Percentiles rank a stretch among this genome's conserved stretches.
Evolutionary conservation across 92 coral and sea anemone genomes (phyloP).

Genomic region (Paragorgia papillata): DNA sequence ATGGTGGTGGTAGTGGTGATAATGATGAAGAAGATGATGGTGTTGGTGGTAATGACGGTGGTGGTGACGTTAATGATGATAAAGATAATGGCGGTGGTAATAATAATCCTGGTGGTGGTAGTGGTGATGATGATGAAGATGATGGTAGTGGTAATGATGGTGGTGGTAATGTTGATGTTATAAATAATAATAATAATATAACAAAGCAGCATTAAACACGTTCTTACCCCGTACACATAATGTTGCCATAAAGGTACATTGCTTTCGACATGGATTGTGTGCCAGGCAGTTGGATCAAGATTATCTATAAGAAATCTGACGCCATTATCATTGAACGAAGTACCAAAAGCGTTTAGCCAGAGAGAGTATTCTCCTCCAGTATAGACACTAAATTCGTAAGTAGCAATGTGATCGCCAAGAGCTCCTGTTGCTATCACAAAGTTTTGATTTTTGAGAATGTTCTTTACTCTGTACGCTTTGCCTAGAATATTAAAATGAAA

Average conservation of each 20-base stretch:
- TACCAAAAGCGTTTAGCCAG: conserved; percentile 71
- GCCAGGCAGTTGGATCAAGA: conserved; percentile 69
- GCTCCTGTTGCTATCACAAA: conserved; percentile 66
- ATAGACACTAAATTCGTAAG: conserved; percentile 61
- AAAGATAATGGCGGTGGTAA: too few species aligned
- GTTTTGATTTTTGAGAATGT: conserved; percentile 1
- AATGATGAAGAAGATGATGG: too few species aligned
- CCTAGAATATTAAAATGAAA: conserved; percentile 51
- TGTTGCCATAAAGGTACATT: conserved; percentile 22
- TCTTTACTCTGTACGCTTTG: conserved; percentile 70
- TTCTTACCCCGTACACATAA: conserved; percentile 18
- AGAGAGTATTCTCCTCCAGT: conserved; percentile 61
- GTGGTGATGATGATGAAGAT: too few species aligned
- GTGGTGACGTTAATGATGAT: too few species aligned
- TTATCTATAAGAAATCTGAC: conserved; percentile 70
- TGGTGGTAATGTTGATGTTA: too few species aligned
- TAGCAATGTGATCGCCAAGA: conserved; percentile 58
- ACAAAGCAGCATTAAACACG: too few species aligned
- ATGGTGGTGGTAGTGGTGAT: too few species aligned
- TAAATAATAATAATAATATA: too few species aligned
- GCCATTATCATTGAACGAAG: conserved; percentile 49
- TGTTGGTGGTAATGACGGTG: too few species aligned
- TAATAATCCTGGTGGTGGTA: too few species aligned
- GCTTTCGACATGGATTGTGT: conserved; percentile 19
- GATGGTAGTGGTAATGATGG: too few species aligned